Evolutionary conservation across 1,140 invertebrate genomes (phyloP).

Genomic region (Heliconius hermathena): DNA sequence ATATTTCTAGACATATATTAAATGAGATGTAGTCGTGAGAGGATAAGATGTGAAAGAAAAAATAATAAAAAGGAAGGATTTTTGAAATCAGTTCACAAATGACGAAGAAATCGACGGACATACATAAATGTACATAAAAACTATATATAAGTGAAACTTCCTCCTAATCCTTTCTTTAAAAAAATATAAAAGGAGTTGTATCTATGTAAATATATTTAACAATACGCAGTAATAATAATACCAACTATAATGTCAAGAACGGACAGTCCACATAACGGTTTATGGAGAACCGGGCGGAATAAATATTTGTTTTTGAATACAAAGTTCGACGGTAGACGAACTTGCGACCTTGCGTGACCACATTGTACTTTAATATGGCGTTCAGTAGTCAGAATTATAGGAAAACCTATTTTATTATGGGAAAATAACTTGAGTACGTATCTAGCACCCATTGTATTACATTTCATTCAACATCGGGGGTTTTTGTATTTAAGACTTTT

Average conservation of each 20-base stretch:
- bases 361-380: constrained; percentile 1
- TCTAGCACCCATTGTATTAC: background rate
- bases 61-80: too few relatives aligned
- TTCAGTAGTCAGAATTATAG: background rate
- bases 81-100: too few relatives aligned
- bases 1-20: too few relatives aligned
- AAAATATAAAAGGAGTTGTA: too few relatives aligned
- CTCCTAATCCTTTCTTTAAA: too few relatives aligned
- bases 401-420: background rate
- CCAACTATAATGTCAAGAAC: background rate
- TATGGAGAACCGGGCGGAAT: constrained; percentile 13
- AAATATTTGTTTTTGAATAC: constrained; percentile 32
- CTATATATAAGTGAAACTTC: too few relatives aligned
- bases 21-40: too few relatives aligned
- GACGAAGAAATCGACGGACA: too few relatives aligned
- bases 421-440: background rate
- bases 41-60: too few relatives aligned
- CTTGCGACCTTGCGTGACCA: constrained; percentile 22
- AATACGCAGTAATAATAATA: constrained; percentile 6
- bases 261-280: constrained; percentile 17
- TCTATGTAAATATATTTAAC: constrained; percentile 13
- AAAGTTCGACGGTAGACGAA: constrained; percentile 11
- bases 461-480: background rate
- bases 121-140: too few relatives aligned
- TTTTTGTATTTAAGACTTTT: background rate